Percentiles rank a stretch among this genome's conserved stretches.
Evolutionary conservation across 2,888 invertebrate species (phyloP).

Genomic region (Encarsia formosa): DNA sequence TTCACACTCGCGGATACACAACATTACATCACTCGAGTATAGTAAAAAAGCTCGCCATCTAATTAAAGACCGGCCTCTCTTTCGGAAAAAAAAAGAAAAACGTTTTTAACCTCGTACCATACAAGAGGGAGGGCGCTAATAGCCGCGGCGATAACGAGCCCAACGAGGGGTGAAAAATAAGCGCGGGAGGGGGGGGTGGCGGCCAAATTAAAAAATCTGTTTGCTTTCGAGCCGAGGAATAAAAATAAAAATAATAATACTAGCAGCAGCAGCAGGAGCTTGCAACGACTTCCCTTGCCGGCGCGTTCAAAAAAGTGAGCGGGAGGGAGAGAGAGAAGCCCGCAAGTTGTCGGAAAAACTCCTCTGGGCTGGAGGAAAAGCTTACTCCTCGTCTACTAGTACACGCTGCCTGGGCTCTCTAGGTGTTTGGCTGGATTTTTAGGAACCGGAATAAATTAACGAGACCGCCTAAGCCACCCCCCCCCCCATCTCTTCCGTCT

Average conservation of each 20-base stretch:
- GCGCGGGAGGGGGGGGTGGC: too few species aligned
- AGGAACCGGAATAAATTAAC: too few species aligned
- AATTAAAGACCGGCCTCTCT: slow-evolving; percentile 16
- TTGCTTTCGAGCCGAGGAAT: background rate
- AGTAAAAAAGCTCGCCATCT: slow-evolving; percentile 13
- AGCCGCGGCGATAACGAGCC: slow-evolving; percentile 17
- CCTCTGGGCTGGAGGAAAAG: background rate
- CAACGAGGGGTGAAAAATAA: slow-evolving; percentile 3
- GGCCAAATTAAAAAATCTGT: slow-evolving; percentile 21
- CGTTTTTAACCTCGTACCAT: too few species aligned
- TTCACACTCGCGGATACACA: too few species aligned
- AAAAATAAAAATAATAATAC: background rate
- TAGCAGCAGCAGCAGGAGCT: background rate
- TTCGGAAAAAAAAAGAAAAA: background rate
- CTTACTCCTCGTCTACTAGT: too few species aligned
- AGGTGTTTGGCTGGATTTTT: too few species aligned
- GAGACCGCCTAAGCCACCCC: too few species aligned
- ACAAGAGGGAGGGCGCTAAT: slow-evolving; percentile 12
- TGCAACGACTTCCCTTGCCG: background rate
- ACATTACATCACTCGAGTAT: too few species aligned
- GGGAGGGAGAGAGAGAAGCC: slow-evolving; percentile 2
- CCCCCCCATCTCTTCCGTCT: too few species aligned
- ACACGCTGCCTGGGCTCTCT: too few species aligned
- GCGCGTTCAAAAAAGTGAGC: too few species aligned
- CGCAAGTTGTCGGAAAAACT: slow-evolving; percentile 24